Evolutionary conservation across 2,113 vertebrate genomes (phyloP), one percentile per base, ranked within the genome.

Genomic region (Chaetops frenatus): DNA sequence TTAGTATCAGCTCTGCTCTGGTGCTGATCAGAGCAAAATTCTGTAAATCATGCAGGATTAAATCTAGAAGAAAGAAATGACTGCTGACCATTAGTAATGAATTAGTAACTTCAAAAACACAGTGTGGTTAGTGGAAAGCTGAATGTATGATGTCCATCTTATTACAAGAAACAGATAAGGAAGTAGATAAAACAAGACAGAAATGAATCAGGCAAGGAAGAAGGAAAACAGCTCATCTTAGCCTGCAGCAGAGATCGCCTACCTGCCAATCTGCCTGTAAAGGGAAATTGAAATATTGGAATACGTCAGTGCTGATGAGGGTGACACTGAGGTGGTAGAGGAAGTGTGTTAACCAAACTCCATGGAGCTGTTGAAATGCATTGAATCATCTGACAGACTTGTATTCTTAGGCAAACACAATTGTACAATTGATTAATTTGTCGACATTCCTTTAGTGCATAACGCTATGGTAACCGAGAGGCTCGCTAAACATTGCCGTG

Each of bases 351-450:
- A 88, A 88, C 73, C 61, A 69, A 70, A 83, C 61, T 53, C 66
- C 72, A 47, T 0, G 1, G 88, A 90, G 92, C 78, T 95, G 81
- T 69, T 96, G 89, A 94, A 96, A 88, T 56, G 82, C 47, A 4
- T 80, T 71, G 28, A 81, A 87, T 95, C 84, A 74, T 80, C 62
- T 92, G 72, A 53, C 51, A 91, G 60, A 27, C 71, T 90, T 92
- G 86, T 70, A 28, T 94, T 92, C 96, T 88, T 95, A 92, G 67
- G 88, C 82, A 96, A 95, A 93, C 81, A 93, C 79, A 67, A 56
- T 45, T 88, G 86, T 93, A 96, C 89, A 93, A 88, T 79, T 94
- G 94, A 92, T 95, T 80, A 93, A 95, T 96, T 93, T 94, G 85
- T 83, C 53, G 5, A 70, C 79, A 13, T 86, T 86, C 92, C 87